Percentiles rank a stretch among this genome's conserved stretches.
Evolutionary conservation across 1,140 invertebrate species (phyloP).

Genomic region (Telenomus remus): DNA sequence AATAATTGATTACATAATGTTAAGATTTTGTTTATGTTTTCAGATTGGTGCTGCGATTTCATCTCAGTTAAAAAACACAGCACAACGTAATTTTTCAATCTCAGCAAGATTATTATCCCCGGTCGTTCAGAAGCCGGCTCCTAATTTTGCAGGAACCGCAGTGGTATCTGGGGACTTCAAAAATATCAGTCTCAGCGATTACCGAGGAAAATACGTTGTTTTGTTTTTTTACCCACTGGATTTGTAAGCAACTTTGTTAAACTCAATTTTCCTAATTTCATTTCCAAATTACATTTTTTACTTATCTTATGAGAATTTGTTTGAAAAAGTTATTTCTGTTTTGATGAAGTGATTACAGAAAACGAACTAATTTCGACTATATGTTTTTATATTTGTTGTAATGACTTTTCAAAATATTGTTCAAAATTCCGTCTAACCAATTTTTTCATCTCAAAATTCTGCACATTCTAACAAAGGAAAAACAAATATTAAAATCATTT

Average conservation of each 20-base stretch:
- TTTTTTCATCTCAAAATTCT: too few relatives aligned
- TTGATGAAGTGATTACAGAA: too few relatives aligned
- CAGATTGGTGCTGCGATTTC: conserved; percentile 17
- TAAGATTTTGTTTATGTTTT: neutral
- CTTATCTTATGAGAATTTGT: neutral
- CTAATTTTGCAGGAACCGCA: conserved; percentile 90
- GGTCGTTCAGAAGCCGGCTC: conserved; percentile 86
- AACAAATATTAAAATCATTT: too few relatives aligned
- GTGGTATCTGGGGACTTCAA: conserved; percentile 94
- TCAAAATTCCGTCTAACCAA: too few relatives aligned
- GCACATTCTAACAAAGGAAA: too few relatives aligned
- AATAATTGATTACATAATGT: too few relatives aligned
- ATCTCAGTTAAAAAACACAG: conserved; percentile 31
- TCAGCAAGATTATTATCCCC: conserved; percentile 58
- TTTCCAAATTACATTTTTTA: neutral
- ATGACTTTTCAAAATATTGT: too few relatives aligned
- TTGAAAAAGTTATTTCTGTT: too few relatives aligned
- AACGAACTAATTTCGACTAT: too few relatives aligned
- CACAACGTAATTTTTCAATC: conserved; percentile 59
- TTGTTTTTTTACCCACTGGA: conserved; percentile 96
- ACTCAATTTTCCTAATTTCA: too few relatives aligned
- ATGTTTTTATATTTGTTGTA: too few relatives aligned
- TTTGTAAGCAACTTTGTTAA: conserved; percentile 85
- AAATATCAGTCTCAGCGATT: conserved; percentile 89
- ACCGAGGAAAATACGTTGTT: conserved; percentile 95